Evolutionary conservation across 2,797 vertebrate genomes (phyloP).

Genomic region (Hypotaenidia okinawae): DNA sequence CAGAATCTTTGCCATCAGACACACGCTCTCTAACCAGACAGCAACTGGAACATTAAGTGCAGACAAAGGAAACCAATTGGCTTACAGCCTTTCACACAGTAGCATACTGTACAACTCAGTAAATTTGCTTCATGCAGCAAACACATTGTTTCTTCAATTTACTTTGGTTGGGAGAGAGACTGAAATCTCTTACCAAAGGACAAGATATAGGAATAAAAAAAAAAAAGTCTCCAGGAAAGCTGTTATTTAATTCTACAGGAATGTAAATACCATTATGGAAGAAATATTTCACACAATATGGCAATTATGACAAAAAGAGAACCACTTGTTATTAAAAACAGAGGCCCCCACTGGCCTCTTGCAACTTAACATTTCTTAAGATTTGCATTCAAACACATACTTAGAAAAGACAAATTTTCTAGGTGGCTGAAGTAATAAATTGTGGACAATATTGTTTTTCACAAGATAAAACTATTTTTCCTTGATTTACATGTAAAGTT

Average conservation of each 20-base stretch:
- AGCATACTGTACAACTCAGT: background rate
- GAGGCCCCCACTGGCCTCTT: background rate
- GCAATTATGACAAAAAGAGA: background rate
- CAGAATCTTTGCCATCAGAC: background rate
- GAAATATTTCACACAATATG: conserved; percentile 8
- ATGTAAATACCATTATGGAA: background rate
- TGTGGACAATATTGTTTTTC: background rate
- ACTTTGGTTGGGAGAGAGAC: background rate
- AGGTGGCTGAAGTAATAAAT: background rate
- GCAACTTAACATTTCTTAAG: background rate
- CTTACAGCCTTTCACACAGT: background rate
- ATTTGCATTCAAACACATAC: background rate
- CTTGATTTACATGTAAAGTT: background rate
- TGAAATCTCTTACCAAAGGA: background rate
- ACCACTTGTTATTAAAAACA: background rate
- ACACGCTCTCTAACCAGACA: background rate
- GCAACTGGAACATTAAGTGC: background rate
- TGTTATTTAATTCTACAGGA: background rate
- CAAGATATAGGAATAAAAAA: background rate
- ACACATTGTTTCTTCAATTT: background rate
- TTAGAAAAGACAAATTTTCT: background rate
- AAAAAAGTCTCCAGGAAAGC: background rate
- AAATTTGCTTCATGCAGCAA: background rate
- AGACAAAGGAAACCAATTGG: background rate
- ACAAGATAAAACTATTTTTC: background rate